These are phyloP conservation scores for Platyscapa corneri DNA, from an alignment of 1,140 invertebrate species.

Conservation along the genomic window DNA sequence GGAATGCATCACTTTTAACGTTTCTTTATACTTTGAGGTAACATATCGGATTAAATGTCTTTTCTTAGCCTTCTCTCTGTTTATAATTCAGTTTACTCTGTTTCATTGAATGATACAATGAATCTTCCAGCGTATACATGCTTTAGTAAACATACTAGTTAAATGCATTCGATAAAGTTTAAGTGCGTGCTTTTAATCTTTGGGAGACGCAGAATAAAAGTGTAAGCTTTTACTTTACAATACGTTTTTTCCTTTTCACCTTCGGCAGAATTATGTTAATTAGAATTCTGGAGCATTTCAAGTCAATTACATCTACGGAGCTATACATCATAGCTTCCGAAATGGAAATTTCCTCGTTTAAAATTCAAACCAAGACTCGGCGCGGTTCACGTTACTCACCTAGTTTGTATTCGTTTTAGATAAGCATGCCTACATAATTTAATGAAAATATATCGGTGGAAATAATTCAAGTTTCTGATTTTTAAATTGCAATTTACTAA, in stretches of 20 bases:
- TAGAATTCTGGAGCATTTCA: no score
- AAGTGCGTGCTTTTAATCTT: background rate
- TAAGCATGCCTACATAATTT: background rate
- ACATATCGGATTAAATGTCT: background rate
- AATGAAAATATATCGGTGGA: background rate
- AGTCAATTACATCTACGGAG: no score
- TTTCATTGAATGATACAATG: background rate
- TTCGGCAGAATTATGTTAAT: no score
- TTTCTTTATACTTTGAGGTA: background rate
- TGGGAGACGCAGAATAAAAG: background rate
- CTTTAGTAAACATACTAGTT: background rate
- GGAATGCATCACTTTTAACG: background rate
- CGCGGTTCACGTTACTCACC: background rate
- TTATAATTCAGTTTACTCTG: background rate
- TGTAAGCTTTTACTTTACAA: background rate
- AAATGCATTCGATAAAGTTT: background rate
- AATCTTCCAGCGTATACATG: background rate
- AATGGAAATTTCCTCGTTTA: background rate
- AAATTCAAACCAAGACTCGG: background rate
- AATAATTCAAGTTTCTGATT: no score
- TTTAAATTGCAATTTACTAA: no score
- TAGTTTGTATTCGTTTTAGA: no score
- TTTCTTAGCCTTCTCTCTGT: background rate
- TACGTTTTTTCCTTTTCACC: background rate
- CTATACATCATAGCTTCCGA: background rate